A percentile compares a stretch with the other conserved stretches of the same genome.
These are phyloP conservation scores for Orius laevigatus DNA, from an alignment of 1,140 invertebrate genomes.

Conservation along the genomic window DNA sequence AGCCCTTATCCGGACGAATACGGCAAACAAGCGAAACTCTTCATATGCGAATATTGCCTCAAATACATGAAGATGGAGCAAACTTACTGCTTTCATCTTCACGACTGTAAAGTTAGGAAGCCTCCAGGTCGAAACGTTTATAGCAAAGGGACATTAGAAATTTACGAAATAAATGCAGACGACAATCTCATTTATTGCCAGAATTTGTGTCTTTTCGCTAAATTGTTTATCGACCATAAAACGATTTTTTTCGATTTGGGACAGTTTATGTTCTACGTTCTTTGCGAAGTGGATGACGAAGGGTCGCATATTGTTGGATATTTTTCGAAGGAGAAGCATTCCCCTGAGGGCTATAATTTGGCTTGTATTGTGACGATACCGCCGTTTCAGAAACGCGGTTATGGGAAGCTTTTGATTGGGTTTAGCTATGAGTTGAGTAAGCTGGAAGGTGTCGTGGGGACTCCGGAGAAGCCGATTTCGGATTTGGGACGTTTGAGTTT, in stretches of 20 bases:
- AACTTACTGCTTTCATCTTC: constrained; percentile 68
- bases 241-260: constrained; percentile 96
- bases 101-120: constrained; percentile 67
- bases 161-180: constrained; percentile 82
- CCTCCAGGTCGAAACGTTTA: constrained; percentile 89
- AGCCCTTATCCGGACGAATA: constrained; percentile 97
- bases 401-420: constrained; percentile 93
- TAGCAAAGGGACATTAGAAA: constrained; percentile 71
- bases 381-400: constrained; percentile 94
- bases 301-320: constrained; percentile 95
- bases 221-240: constrained; percentile 94
- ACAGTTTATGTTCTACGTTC: constrained; percentile 90
- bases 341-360: constrained; percentile 93
- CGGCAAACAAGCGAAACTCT: constrained; percentile 84
- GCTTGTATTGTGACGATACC: constrained; percentile 94
- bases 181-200: constrained; percentile 92
- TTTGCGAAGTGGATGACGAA: constrained; percentile 87
- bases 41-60: constrained; percentile 94
- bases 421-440: constrained; percentile 88
- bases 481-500: constrained; percentile 94
- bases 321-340: constrained; percentile 98
- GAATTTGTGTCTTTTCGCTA: constrained; percentile 86
- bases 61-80: constrained; percentile 93
- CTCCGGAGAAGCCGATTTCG: constrained; percentile 94
- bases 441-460: constrained; percentile 81